phyloP scores from a whole-genome alignment of 2,888 invertebrate species.

The Lissonota sp. region DNA sequence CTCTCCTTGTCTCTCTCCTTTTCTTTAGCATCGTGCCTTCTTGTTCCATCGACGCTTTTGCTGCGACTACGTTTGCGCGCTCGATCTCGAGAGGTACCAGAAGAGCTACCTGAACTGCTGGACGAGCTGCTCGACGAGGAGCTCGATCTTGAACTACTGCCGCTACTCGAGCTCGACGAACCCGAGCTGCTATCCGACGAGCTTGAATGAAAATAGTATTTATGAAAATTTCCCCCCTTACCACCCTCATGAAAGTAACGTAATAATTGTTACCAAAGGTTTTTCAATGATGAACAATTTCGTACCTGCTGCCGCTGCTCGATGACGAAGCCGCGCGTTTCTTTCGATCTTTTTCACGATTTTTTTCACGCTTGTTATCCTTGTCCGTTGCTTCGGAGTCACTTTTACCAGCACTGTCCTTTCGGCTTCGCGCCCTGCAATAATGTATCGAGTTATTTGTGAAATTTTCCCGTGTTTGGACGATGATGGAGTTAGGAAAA shows the following conservation, averaged over 20 bases:
- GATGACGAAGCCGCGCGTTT: conserved; percentile 92
- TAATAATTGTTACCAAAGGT: too few species aligned
- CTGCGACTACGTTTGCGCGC: conserved; percentile 85
- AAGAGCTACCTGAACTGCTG: conserved; percentile 88
- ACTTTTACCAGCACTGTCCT: conserved; percentile 84
- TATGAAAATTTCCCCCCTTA: too few species aligned
- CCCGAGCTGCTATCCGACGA: conserved; percentile 92
- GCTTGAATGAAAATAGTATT: conserved; percentile 82
- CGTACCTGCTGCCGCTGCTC: conserved; percentile 91
- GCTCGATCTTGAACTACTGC: conserved; percentile 87
- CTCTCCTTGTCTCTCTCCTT: conserved; percentile 84
- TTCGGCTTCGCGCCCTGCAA: conserved; percentile 90
- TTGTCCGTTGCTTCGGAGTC: conserved; percentile 89
- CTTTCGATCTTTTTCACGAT: conserved; percentile 86
- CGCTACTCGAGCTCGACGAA: conserved; percentile 84
- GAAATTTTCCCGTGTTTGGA: neutral
- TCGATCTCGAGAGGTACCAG: conserved; percentile 87
- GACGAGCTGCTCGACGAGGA: conserved; percentile 92
- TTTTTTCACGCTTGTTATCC: conserved; percentile 89
- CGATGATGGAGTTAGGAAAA: neutral
- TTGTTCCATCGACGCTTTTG: conserved; percentile 80
- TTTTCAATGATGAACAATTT: too few species aligned
- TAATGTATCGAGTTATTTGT: neutral
- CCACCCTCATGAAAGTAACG: too few species aligned
- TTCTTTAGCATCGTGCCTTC: conserved; percentile 83